Conservation (phyloP, 2,888 invertebrate genomes). For the Pogonocherus hispidulus region DNA sequence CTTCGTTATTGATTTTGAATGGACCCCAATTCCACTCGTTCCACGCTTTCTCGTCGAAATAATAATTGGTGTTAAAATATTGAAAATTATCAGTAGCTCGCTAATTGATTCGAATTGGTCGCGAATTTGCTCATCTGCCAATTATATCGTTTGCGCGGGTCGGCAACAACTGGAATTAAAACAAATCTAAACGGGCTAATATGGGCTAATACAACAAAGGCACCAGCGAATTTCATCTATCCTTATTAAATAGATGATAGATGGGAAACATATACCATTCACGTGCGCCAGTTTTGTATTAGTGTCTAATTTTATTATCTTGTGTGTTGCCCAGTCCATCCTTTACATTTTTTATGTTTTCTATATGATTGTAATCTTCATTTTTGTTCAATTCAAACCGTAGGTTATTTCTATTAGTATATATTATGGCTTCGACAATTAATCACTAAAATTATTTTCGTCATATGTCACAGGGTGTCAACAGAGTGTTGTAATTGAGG, state of each 20-base stretch:
- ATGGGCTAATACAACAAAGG: slow-evolving; percentile 26
- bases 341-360: no score
- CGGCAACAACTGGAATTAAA: slow-evolving; percentile 19
- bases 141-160: slow-evolving; percentile 19
- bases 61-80: slow-evolving; percentile 28
- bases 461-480: no score
- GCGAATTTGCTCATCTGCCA: slow-evolving; percentile 27
- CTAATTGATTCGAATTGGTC: slow-evolving; percentile 24
- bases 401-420: no score
- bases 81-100: slow-evolving; percentile 23
- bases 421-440: no score
- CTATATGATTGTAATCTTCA: no score
- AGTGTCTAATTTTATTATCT: no score
- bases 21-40: neutral
- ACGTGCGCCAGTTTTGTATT: no score
- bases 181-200: slow-evolving; percentile 21
- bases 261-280: no score
- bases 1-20: neutral
- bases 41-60: neutral
- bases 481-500: no score
- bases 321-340: no score
- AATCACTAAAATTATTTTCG: no score
- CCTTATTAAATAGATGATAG: slow-evolving; percentile 23
- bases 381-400: no score
- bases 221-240: slow-evolving; percentile 23